phyloP scores from a whole-genome alignment of 1,140 invertebrate genomes.

The Micrasema longulum region DNA sequence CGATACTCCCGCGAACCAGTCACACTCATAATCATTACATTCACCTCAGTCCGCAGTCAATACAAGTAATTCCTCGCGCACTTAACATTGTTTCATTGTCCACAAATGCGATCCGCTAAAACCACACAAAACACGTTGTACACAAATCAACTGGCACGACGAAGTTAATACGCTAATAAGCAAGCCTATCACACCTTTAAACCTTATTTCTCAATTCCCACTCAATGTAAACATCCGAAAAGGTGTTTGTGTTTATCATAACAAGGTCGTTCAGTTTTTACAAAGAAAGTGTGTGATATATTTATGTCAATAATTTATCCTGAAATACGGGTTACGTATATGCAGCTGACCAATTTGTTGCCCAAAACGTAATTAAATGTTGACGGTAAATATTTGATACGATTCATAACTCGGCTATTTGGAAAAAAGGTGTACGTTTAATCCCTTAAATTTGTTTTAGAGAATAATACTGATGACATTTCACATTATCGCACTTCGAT shows the following conservation, averaged over 20 bases:
- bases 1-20: conserved; percentile 22
- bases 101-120: conserved; percentile 1
- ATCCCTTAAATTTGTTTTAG: no score
- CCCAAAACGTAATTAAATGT: no score
- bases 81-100: conserved; percentile 23
- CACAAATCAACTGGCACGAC: background rate
- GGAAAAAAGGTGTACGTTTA: background rate
- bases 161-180: background rate
- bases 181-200: background rate
- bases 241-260: conserved; percentile 48
- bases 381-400: no score
- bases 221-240: conserved; percentile 46
- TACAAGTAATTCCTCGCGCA: conserved; percentile 29
- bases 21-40: conserved; percentile 45
- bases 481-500: conserved; percentile 43
- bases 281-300: conserved; percentile 42
- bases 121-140: conserved; percentile 6
- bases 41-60: conserved; percentile 42
- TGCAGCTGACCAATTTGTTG: background rate
- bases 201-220: conserved; percentile 8
- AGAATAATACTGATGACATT: conserved; percentile 44
- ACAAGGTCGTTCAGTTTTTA: conserved; percentile 50
- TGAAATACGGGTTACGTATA: conserved; percentile 6
- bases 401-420: background rate
- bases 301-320: conserved; percentile 37